Percentiles rank a stretch among this genome's conserved stretches.
phyloP scores from a whole-genome alignment of 2,113 vertebrate genomes.

The Hyperoodon ampullatus region DNA sequence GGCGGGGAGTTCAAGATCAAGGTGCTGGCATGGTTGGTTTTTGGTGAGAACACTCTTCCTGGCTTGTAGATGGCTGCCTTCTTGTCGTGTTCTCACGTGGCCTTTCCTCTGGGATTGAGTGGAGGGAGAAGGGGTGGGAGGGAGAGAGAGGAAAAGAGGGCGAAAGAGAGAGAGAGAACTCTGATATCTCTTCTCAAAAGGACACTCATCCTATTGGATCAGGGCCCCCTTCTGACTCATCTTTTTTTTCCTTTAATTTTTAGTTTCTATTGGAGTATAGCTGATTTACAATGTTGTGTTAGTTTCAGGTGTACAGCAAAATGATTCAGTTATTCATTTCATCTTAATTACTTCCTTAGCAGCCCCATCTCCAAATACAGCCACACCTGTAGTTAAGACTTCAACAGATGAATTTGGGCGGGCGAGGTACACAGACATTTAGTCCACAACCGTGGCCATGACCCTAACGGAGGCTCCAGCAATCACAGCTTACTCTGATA shows the following conservation, averaged over 20 bases:
- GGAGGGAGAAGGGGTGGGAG: not conserved
- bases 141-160: not conserved
- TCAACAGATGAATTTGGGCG: not conserved
- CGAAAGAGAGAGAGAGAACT: not conserved
- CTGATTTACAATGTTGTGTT: not conserved
- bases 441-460: not conserved
- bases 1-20: not conserved
- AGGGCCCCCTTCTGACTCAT: not conserved
- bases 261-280: not conserved
- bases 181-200: not conserved
- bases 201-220: not conserved
- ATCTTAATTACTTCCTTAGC: not conserved
- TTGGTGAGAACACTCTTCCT: not conserved
- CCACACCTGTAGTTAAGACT: not conserved
- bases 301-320: not conserved
- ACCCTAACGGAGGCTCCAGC: not conserved
- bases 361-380: not conserved
- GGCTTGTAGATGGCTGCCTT: not conserved
- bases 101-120: not conserved
- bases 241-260: not conserved
- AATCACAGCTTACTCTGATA: not conserved
- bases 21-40: not conserved
- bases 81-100: not conserved
- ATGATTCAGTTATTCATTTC: not conserved
- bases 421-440: not conserved